These are phyloP conservation scores for Temnothorax ravouxi DNA, from an alignment of 2,888 invertebrate genomes.

Conservation along the genomic window DNA sequence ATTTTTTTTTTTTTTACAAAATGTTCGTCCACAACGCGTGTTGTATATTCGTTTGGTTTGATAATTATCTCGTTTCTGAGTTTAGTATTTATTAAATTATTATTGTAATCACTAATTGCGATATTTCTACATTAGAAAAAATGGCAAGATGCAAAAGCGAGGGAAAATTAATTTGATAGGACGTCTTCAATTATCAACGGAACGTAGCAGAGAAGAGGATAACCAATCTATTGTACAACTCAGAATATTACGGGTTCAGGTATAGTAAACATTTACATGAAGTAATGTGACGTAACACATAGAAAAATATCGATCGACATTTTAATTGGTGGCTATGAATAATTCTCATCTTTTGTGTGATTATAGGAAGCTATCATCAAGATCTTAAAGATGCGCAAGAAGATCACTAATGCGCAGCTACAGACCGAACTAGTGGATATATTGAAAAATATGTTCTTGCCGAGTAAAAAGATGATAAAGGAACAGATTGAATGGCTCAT, in stretches of 20 bases:
- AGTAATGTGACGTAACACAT: background rate
- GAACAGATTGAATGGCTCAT: slow-evolving; percentile 99
- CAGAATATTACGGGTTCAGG: slow-evolving; percentile 94
- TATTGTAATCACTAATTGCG: slow-evolving; percentile 26
- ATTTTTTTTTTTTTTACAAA: background rate
- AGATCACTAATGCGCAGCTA: slow-evolving; percentile 96
- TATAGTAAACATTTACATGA: slow-evolving; percentile 74
- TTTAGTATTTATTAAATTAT: background rate
- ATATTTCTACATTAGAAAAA: slow-evolving; percentile 90
- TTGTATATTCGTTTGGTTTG: background rate
- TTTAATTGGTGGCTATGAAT: slow-evolving; percentile 14
- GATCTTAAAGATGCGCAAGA: slow-evolving; percentile 99
- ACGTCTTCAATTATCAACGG: slow-evolving; percentile 97
- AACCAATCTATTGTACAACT: slow-evolving; percentile 99
- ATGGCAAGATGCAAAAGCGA: slow-evolving; percentile 96
- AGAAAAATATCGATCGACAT: slow-evolving; percentile 31
- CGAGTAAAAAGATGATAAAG: slow-evolving; percentile 99
- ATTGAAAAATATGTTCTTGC: slow-evolving; percentile 99
- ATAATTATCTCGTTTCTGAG: background rate
- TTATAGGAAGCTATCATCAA: slow-evolving; percentile 98
- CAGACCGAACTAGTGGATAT: slow-evolving; percentile 99
- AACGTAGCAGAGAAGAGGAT: slow-evolving; percentile 98
- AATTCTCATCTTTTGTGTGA: slow-evolving; percentile 30
- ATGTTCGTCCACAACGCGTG: background rate
- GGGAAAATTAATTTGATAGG: slow-evolving; percentile 99